A percentile compares a stretch with the other conserved stretches of the same genome.
Evolutionary conservation across 2,113 vertebrate genomes (phyloP).

Genomic region (Atherinomorus stipes): DNA sequence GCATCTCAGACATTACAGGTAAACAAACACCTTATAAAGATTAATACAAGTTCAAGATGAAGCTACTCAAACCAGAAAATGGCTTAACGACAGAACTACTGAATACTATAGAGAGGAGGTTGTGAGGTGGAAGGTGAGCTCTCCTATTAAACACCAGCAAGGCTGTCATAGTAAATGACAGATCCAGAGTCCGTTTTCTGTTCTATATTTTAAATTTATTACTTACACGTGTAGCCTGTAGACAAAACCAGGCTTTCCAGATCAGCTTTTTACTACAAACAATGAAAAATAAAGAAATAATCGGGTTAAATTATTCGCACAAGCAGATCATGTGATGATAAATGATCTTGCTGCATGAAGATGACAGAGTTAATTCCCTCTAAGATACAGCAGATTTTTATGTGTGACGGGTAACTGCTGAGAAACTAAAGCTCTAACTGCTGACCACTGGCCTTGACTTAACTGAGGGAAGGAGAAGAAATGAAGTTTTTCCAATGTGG

Average conservation of each 20-base stretch:
- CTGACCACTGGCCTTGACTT: constrained; percentile 13
- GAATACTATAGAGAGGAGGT: background rate
- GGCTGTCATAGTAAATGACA: no score
- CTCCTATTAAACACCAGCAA: background rate
- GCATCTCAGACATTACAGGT: background rate
- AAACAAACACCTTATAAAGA: background rate
- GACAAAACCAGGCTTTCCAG: no score
- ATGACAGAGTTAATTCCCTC: background rate
- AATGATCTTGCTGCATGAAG: background rate
- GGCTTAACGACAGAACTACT: background rate
- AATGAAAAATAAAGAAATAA: no score
- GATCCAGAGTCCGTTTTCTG: background rate
- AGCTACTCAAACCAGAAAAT: background rate
- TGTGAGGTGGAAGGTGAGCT: background rate
- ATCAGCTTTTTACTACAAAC: background rate
- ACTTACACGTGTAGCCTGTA: no score
- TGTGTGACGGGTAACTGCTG: background rate
- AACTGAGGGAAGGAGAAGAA: background rate
- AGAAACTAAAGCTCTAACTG: background rate
- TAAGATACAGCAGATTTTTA: background rate
- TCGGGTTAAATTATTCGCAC: background rate
- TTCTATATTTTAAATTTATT: background rate
- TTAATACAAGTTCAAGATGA: background rate
- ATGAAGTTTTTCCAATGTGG: constrained; percentile 10
- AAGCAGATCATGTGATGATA: background rate